Percentiles rank a stretch among this genome's conserved stretches.
phyloP scores from a whole-genome alignment of 2,888 invertebrate genomes.

The Lochmaea capreae region DNA sequence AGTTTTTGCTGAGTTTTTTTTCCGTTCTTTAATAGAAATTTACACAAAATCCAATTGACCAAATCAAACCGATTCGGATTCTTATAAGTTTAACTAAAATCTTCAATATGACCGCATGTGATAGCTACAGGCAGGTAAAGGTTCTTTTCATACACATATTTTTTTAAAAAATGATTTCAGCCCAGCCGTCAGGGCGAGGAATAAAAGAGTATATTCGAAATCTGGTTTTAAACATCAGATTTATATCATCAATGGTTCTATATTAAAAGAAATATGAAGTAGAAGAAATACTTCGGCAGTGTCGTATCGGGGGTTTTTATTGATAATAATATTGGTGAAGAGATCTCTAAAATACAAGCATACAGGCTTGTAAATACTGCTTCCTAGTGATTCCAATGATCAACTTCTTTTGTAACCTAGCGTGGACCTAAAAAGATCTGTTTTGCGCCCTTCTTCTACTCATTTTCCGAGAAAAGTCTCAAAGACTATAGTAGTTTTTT shows the following conservation, averaged over 20 bases:
- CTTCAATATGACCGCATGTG: slow-evolving; percentile 34
- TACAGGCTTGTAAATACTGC: no score
- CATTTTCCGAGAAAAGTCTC: no score
- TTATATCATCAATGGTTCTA: slow-evolving; percentile 46
- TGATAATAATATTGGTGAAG: not conserved
- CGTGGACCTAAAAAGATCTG: no score
- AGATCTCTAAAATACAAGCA: no score
- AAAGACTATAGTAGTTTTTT: no score
- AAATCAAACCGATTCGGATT: not conserved
- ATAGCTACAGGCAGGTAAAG: slow-evolving; percentile 44
- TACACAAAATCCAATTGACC: slow-evolving; percentile 35
- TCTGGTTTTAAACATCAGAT: slow-evolving; percentile 51
- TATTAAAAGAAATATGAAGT: slow-evolving; percentile 44
- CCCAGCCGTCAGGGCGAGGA: slow-evolving; percentile 44
- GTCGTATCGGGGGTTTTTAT: not conserved
- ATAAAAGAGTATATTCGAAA: slow-evolving; percentile 47
- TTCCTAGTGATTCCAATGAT: no score
- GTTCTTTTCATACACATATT: slow-evolving; percentile 43
- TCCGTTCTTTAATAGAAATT: slow-evolving; percentile 38
- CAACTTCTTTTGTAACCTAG: no score
- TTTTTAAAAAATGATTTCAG: slow-evolving; percentile 45
- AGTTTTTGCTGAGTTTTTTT: slow-evolving; percentile 37
- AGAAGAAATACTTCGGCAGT: slow-evolving; percentile 31
- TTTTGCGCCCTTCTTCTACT: no score
- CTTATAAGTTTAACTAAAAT: slow-evolving; percentile 1